Evolutionary conservation across 2,113 vertebrate genomes (phyloP).

Genomic region (Taxidea taxus): DNA sequence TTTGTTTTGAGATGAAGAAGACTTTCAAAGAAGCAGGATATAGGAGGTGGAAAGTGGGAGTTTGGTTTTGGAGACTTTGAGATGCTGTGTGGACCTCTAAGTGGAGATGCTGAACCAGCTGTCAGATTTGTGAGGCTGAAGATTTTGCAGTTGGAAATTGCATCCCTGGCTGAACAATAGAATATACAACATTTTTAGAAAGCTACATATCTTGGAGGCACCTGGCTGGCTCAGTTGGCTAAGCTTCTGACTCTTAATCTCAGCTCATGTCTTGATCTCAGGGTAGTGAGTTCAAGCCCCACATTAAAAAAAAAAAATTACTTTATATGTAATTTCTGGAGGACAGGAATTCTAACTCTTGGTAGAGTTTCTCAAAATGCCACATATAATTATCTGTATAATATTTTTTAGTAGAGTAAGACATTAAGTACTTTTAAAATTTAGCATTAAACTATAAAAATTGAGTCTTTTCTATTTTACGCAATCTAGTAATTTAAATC

Average conservation of each 20-base stretch:
- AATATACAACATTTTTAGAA: background rate
- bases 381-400: background rate
- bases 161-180: background rate
- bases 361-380: constrained; percentile 15
- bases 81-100: background rate
- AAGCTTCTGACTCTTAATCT: background rate
- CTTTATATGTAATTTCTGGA: background rate
- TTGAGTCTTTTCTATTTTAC: background rate
- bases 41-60: background rate
- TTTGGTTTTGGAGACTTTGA: background rate
- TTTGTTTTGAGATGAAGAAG: background rate
- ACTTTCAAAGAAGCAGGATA: background rate
- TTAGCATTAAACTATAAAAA: background rate
- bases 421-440: background rate
- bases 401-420: constrained; percentile 6
- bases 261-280: background rate
- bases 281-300: background rate
- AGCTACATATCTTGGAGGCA: background rate
- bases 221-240: background rate
- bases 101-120: background rate
- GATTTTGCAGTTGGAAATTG: background rate
- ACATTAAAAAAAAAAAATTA: background rate
- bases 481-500: background rate
- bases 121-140: background rate
- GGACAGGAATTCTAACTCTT: background rate